Evolutionary conservation across 2,797 vertebrate species (phyloP).

Genomic region (Pristis pectinata): DNA sequence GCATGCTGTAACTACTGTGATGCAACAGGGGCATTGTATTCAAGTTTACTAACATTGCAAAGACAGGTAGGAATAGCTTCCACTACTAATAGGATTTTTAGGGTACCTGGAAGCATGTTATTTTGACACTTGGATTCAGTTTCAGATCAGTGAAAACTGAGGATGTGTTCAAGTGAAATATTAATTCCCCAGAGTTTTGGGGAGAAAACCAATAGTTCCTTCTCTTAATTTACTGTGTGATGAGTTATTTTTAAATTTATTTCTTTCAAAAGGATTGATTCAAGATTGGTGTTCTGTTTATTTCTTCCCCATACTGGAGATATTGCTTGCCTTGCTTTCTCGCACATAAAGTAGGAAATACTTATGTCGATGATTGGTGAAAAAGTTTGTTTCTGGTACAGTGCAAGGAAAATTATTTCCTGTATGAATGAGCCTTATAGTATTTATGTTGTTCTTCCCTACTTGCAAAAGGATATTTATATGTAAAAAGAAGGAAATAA

Average conservation of each 20-base stretch:
- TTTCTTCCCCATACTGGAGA: background rate
- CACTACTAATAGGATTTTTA: constrained; percentile 5
- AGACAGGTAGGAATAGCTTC: background rate
- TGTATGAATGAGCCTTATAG: background rate
- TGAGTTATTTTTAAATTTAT: background rate
- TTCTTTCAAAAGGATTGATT: background rate
- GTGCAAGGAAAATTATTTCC: background rate
- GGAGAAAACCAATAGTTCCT: background rate
- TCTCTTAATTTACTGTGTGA: background rate
- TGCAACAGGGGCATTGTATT: too few species aligned
- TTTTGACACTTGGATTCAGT: background rate
- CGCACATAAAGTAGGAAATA: background rate
- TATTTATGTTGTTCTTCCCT: background rate
- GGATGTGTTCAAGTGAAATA: background rate
- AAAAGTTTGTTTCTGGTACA: background rate
- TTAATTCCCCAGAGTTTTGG: background rate
- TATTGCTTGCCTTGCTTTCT: background rate
- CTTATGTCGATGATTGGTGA: background rate
- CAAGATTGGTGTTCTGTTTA: background rate
- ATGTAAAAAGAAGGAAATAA: background rate
- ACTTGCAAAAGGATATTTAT: background rate
- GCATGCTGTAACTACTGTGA: too few species aligned
- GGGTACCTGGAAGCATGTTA: background rate
- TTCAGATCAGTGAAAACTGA: constrained; percentile 3
- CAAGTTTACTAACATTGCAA: too few species aligned